Conservation (phyloP, 1,140 invertebrate genomes). For the Bombyx mori region DNA sequence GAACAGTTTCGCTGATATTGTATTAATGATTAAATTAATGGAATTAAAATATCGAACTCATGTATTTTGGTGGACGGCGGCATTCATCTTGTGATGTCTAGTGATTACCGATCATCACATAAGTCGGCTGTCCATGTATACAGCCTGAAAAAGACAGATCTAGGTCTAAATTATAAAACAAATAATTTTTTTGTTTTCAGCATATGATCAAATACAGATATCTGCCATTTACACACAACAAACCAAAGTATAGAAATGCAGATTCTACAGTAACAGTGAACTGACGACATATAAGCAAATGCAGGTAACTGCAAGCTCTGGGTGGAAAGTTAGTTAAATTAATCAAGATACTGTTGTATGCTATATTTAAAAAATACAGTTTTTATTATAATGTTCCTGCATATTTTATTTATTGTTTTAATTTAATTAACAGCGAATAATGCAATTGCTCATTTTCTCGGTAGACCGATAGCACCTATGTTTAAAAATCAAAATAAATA, state of each 20-base stretch:
- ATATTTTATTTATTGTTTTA: conserved; percentile 40
- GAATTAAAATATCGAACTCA: neutral
- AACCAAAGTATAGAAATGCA: conserved; percentile 90
- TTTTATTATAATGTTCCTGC: conserved; percentile 57
- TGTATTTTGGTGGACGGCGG: too few species aligned
- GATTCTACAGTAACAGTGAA: conserved; percentile 61
- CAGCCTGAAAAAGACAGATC: neutral
- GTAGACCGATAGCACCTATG: too few species aligned
- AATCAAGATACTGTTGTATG: conserved; percentile 61
- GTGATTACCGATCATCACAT: neutral
- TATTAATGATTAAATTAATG: too few species aligned
- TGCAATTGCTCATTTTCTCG: too few species aligned
- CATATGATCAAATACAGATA: conserved; percentile 99
- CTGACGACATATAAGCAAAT: conserved; percentile 29
- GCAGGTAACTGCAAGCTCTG: conserved; percentile 18
- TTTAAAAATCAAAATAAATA: too few species aligned
- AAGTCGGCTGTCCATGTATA: too few species aligned
- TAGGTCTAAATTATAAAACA: neutral
- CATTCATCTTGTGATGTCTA: too few species aligned
- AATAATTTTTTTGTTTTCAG: conserved; percentile 75
- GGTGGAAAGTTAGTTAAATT: conserved; percentile 36
- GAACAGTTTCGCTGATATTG: too few species aligned
- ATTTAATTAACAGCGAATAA: neutral
- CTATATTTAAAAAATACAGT: conserved; percentile 62
- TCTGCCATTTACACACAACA: conserved; percentile 97